A percentile compares a stretch with the other conserved stretches of the same genome.
phyloP scores from a whole-genome alignment of 2,888 invertebrate genomes.

The Netelia virgata region DNA sequence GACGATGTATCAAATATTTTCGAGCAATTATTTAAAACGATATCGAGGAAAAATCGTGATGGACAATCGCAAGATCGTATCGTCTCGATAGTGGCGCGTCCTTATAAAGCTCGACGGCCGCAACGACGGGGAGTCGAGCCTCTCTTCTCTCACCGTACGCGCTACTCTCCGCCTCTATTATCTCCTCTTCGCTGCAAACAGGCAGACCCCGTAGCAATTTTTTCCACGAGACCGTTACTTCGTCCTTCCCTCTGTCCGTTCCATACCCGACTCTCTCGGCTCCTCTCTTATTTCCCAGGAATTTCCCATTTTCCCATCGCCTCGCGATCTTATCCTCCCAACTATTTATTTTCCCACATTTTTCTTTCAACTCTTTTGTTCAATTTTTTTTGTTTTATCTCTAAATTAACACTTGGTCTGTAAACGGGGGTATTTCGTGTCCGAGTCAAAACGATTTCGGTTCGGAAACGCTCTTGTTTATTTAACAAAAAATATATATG shows the following conservation, averaged over 20 bases:
- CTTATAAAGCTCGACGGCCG: conserved; percentile 55
- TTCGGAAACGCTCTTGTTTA: too few species aligned
- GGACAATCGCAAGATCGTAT: conserved; percentile 7
- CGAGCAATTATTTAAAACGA: background rate
- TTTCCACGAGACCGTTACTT: conserved; percentile 59
- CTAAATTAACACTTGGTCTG: too few species aligned
- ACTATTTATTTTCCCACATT: background rate
- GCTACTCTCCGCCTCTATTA: conserved; percentile 2
- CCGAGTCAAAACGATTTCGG: too few species aligned
- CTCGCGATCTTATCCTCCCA: background rate
- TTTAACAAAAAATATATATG: background rate
- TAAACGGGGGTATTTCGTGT: too few species aligned
- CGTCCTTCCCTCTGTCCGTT: conserved; percentile 39
- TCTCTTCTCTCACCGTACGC: conserved; percentile 2
- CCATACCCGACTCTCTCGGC: conserved; percentile 5
- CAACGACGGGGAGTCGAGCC: background rate
- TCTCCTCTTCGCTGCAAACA: background rate
- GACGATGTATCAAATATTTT: too few species aligned
- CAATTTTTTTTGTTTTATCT: too few species aligned
- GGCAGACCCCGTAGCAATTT: conserved; percentile 40
- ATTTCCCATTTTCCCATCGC: conserved; percentile 44
- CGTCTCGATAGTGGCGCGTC: conserved; percentile 16
- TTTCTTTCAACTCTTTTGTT: too few species aligned
- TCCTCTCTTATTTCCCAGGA: conserved; percentile 12
- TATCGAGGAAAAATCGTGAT: background rate